These are phyloP conservation scores for Lithosia quadra DNA, from an alignment of 2,888 invertebrate species.

Conservation along the genomic window DNA sequence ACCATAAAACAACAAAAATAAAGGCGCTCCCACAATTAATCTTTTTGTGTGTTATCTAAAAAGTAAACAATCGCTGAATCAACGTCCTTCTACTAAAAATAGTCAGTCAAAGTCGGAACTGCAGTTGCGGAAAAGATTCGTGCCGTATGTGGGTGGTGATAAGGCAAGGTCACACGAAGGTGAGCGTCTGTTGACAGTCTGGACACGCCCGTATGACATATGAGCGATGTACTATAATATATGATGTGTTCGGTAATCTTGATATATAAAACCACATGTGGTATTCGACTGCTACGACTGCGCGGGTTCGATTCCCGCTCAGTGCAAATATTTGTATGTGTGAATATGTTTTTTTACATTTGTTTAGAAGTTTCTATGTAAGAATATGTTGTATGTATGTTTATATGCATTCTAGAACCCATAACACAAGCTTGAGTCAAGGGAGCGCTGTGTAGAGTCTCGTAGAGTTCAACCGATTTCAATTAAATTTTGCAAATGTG, in stretches of 20 bases:
- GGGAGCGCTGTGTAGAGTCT: too few relatives aligned
- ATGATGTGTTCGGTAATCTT: slow-evolving; percentile 3
- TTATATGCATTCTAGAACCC: too few relatives aligned
- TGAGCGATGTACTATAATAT: slow-evolving; percentile 1
- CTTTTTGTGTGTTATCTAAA: slow-evolving; percentile 18
- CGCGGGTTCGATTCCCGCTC: too few relatives aligned
- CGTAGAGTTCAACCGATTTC: neutral
- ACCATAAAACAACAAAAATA: neutral
- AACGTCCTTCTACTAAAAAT: slow-evolving; percentile 50
- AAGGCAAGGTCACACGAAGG: slow-evolving; percentile 38
- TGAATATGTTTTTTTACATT: too few relatives aligned
- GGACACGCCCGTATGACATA: slow-evolving; percentile 35
- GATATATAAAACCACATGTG: neutral
- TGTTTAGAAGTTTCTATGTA: too few relatives aligned
- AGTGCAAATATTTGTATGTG: too few relatives aligned
- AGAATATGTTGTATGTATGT: too few relatives aligned
- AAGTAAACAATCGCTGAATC: slow-evolving; percentile 13
- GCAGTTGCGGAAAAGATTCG: slow-evolving; percentile 49
- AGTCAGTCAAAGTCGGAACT: slow-evolving; percentile 52
- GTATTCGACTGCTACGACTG: too few relatives aligned
- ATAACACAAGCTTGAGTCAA: too few relatives aligned
- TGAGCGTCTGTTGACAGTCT: slow-evolving; percentile 33
- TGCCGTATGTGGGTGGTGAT: slow-evolving; percentile 46
- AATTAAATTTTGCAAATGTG: neutral
- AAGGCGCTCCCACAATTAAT: slow-evolving; percentile 23